Percentiles rank a stretch among this genome's conserved stretches.
phyloP scores from a whole-genome alignment of 2,113 vertebrate species.

The Tyto alba region DNA sequence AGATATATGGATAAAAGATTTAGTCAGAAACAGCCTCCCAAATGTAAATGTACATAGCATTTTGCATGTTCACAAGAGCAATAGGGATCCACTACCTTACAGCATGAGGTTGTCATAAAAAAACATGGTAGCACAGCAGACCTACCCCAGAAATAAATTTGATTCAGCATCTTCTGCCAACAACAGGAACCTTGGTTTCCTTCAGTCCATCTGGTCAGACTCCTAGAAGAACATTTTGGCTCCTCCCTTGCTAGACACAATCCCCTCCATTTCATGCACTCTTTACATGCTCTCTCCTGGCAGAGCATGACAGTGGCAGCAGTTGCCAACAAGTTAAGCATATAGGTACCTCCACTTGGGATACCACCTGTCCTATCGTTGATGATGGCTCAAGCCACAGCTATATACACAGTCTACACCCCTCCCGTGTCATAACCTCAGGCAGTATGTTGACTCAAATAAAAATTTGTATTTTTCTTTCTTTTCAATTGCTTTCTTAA shows the following conservation, averaged over 20 bases:
- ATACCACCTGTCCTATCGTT: background rate
- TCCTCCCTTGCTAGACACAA: background rate
- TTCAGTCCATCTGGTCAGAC: background rate
- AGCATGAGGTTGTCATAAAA: background rate
- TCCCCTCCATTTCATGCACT: background rate
- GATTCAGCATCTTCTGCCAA: background rate
- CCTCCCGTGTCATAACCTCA: background rate
- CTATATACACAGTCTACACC: background rate
- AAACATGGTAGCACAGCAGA: background rate
- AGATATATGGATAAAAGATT: background rate
- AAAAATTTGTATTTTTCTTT: too few relatives aligned
- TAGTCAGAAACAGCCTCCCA: background rate
- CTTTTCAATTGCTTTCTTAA: background rate
- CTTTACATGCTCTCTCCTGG: background rate
- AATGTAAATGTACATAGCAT: rapidly evolving
- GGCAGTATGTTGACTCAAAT: background rate
- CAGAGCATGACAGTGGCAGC: background rate
- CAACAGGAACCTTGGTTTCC: background rate
- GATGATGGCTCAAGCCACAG: background rate
- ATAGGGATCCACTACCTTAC: background rate
- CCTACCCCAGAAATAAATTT: background rate
- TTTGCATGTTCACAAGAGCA: background rate
- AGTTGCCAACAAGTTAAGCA: background rate
- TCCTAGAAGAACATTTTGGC: background rate
- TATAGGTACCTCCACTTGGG: background rate